Evolutionary conservation across 2,888 invertebrate species (phyloP).

Genomic region (Sepiola atlantica): DNA sequence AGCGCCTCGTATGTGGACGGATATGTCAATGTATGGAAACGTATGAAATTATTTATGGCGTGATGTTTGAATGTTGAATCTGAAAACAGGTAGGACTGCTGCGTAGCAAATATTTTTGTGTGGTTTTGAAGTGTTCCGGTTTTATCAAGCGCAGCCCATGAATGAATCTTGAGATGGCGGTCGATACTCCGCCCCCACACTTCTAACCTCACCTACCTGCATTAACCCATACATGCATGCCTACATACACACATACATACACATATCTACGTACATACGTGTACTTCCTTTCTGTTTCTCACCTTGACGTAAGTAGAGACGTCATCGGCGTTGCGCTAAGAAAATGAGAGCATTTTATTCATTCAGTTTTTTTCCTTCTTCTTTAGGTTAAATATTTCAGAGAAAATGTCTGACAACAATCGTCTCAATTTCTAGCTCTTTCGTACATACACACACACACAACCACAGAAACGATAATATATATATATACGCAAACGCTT

Average conservation of each 20-base stretch:
- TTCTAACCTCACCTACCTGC: too few species aligned
- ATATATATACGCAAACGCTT: too few species aligned
- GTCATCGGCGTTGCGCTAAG: neutral
- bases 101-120: neutral
- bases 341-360: neutral
- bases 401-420: too few species aligned
- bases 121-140: neutral
- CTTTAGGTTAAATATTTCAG: too few species aligned
- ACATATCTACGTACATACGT: neutral
- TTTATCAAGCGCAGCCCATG: neutral
- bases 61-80: too few species aligned
- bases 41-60: too few species aligned
- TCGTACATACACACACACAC: too few species aligned
- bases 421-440: too few species aligned
- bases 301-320: neutral
- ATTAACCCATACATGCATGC: neutral
- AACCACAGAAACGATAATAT: too few species aligned
- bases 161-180: neutral
- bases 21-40: too few species aligned
- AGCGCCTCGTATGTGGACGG: too few species aligned
- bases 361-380: neutral
- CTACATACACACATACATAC: neutral
- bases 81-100: too few species aligned
- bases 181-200: neutral
- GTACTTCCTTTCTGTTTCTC: neutral